Base-by-base conservation (phyloP, 2,113 vertebrate species). In the Carassius carassius region DNA sequence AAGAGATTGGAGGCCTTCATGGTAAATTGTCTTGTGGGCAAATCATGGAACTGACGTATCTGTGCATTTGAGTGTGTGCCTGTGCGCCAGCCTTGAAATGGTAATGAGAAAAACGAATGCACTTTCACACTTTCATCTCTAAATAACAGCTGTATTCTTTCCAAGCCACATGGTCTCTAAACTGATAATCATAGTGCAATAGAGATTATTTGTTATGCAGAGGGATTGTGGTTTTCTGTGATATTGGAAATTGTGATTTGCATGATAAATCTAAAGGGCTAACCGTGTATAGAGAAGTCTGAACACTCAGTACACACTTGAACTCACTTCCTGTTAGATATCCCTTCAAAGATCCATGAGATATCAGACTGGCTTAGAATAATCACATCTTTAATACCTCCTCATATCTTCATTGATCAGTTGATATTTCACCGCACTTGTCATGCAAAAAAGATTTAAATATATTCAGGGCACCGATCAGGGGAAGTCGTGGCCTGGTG, bases 1-100 rank as follows among this genome's bases (percentile, higher is more conserved):
- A 86, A 58, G 17, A 62, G 23, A 79, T 73, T 74, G 17, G 47
- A 70, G 74, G 37, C 32, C 23, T 76, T 41, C 17, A 47, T 87
- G 51, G 3, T 58, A 35, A 81, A 81, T 84, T 35, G 13, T 10
- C 32, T 23, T 35, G 21, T 35, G 19, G 44, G 4, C 11, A 47
- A 79, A 5, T 58, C 44, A 35, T 51, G 4, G 49, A 70, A 11
- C 58, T 41, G 32, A 69, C 4, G 35, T 12, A 47, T 62, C 37
- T 23, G 32, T 80, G 78, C 41, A 62, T 41, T 44, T 79, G 12
- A 79, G 65, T 47, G 63, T 41, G 4, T 78, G 83, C 54, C 13
- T 70, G 19, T 65, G 21, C 17, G 5, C n/a, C 23, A 73, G 72
- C 3, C n/a, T 63, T 87, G 70, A 44, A 86, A 79, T 4, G 21